Evolutionary conservation across 92 coral and sea anemone genomes (phyloP).

Genomic region (Scolanthus callimorphus): DNA sequence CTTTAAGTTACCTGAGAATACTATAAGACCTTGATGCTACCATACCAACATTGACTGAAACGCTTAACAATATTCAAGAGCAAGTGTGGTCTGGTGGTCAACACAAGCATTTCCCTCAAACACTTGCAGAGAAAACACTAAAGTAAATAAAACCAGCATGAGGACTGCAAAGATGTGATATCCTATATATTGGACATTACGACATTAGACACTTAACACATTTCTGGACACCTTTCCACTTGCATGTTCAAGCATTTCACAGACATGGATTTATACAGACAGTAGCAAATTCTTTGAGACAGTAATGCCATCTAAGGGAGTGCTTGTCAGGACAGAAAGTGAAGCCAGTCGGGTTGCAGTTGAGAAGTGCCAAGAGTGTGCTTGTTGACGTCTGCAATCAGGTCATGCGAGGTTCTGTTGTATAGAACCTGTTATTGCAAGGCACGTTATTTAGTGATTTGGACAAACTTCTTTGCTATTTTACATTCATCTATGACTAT

Average conservation of each 20-base stretch:
- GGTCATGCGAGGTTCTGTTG: constrained; percentile 53
- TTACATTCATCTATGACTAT: too few relatives aligned
- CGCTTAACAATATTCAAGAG: constrained; percentile 54
- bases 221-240: constrained; percentile 55
- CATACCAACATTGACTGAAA: constrained; percentile 66
- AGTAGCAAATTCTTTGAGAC: constrained; percentile 74
- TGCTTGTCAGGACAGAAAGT: constrained; percentile 13
- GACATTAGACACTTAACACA: constrained; percentile 58
- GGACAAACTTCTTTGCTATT: too few relatives aligned
- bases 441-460: too few relatives aligned
- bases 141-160: constrained; percentile 9
- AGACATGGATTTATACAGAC: constrained; percentile 64
- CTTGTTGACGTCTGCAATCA: constrained; percentile 58
- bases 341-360: constrained; percentile 30
- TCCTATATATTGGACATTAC: constrained; percentile 75
- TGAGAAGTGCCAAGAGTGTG: constrained; percentile 46
- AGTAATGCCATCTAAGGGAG: constrained; percentile 53
- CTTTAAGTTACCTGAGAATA: constrained; percentile 70
- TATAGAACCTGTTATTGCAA: constrained; percentile 39
- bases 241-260: constrained; percentile 61
- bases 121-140: constrained; percentile 24
- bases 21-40: constrained; percentile 70
- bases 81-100: constrained; percentile 48
- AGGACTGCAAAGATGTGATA: constrained; percentile 59
- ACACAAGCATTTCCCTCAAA: constrained; percentile 30